Evolutionary conservation across 2,888 invertebrate genomes (phyloP).

Genomic region (Archips crataeganus): DNA sequence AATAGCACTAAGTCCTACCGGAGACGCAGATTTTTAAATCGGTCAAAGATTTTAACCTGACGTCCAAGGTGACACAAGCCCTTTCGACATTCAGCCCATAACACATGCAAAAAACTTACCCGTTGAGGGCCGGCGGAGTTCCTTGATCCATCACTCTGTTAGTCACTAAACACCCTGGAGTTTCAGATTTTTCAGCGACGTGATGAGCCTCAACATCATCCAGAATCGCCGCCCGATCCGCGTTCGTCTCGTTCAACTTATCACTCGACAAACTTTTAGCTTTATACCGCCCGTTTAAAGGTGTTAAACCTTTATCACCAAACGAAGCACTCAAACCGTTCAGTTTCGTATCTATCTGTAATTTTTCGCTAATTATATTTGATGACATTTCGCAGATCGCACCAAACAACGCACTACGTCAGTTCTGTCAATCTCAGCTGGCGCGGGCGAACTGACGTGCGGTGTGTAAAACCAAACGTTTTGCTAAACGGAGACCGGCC

Average conservation of each 20-base stretch:
- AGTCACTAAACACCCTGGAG: constrained; percentile 76
- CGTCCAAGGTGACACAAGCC: constrained; percentile 26
- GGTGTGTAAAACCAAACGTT: constrained; percentile 65
- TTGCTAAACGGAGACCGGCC: constrained; percentile 57
- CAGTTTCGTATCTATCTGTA: constrained; percentile 71
- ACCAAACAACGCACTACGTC: constrained; percentile 64
- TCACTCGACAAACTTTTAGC: constrained; percentile 83
- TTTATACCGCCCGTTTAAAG: constrained; percentile 72
- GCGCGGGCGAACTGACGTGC: constrained; percentile 70
- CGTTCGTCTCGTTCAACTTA: constrained; percentile 78
- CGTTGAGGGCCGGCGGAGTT: constrained; percentile 59
- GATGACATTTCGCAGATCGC: constrained; percentile 74
- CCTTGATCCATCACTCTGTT: constrained; percentile 67
- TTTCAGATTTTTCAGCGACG: constrained; percentile 73
- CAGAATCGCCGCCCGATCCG: constrained; percentile 78
- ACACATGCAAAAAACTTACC: constrained; percentile 59
- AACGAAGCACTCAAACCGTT: constrained; percentile 74
- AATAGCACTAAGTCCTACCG: background rate
- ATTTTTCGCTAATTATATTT: constrained; percentile 74
- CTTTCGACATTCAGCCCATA: constrained; percentile 40
- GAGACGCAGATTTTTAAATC: background rate
- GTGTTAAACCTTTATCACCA: constrained; percentile 72
- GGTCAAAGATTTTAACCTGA: constrained; percentile 28
- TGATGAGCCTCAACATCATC: constrained; percentile 78
- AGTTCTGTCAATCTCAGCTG: constrained; percentile 72